These are phyloP conservation scores for Enteromius mattozi DNA, from an alignment of 2,797 vertebrate species.

Conservation along the genomic window DNA sequence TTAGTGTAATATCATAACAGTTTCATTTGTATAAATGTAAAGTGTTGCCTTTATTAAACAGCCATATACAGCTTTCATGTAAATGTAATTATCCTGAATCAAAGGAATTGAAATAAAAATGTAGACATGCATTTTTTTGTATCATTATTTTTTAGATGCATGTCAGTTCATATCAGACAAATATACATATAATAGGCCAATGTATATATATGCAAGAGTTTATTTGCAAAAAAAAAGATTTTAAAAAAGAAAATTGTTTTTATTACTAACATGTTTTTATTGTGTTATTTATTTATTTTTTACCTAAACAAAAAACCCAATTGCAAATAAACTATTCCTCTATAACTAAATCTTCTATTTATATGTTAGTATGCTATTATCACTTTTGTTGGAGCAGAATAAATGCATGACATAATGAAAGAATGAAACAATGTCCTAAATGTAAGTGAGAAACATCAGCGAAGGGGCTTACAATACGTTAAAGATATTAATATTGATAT, in stretches of 20 bases:
- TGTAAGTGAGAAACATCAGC: background rate
- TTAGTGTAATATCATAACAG: background rate
- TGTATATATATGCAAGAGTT: too few relatives aligned
- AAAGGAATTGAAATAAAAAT: background rate
- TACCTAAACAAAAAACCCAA: too few relatives aligned
- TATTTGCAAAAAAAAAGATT: too few relatives aligned
- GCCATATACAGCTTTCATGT: background rate
- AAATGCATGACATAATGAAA: background rate
- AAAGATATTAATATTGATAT: background rate
- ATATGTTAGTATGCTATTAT: background rate
- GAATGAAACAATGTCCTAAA: background rate
- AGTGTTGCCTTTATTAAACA: background rate
- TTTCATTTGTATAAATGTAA: background rate
- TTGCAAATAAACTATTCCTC: too few relatives aligned
- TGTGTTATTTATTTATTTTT: too few relatives aligned
- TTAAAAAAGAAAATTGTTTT: too few relatives aligned
- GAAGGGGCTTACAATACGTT: background rate
- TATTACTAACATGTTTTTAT: too few relatives aligned
- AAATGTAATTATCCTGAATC: background rate
- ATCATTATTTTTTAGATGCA: background rate
- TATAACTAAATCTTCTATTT: too few relatives aligned
- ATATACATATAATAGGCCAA: too few relatives aligned
- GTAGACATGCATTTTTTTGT: background rate
- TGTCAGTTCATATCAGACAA: background rate
- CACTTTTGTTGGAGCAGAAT: background rate